These are phyloP conservation scores for Parnassius mnemosyne DNA, from an alignment of 2,888 invertebrate genomes.

Conservation along the genomic window DNA sequence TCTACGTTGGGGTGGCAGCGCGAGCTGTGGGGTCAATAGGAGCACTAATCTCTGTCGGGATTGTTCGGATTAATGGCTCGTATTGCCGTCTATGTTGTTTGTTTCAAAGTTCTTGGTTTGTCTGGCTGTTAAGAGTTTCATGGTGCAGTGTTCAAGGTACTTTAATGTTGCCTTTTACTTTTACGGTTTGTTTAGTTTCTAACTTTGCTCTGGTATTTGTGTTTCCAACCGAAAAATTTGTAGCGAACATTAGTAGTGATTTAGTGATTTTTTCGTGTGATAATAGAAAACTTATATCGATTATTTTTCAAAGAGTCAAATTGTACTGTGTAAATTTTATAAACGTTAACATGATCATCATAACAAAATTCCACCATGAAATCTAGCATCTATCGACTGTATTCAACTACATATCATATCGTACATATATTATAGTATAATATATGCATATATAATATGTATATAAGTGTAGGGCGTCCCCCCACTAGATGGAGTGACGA, in stretches of 20 bases:
- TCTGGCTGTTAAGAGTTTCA: constrained; percentile 60
- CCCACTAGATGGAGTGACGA: too few relatives aligned
- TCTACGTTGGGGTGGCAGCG: constrained; percentile 56
- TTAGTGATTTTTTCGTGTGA: too few relatives aligned
- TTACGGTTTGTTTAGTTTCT: constrained; percentile 30
- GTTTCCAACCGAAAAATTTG: constrained; percentile 7
- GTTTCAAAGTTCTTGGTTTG: constrained; percentile 61
- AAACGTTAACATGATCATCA: too few relatives aligned
- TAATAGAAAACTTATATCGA: too few relatives aligned
- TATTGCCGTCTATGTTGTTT: constrained; percentile 73
- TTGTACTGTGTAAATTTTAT: too few relatives aligned
- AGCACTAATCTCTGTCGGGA: constrained; percentile 74
- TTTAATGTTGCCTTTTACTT: constrained; percentile 38
- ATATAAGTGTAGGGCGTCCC: too few relatives aligned
- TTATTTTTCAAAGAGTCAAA: too few relatives aligned
- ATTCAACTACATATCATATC: too few relatives aligned
- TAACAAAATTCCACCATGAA: too few relatives aligned
- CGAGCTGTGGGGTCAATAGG: constrained; percentile 59
- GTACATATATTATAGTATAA: too few relatives aligned
- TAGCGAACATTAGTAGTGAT: neutral
- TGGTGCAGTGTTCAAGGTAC: constrained; percentile 44
- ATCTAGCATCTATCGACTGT: too few relatives aligned
- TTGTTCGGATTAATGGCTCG: constrained; percentile 76
- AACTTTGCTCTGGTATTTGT: constrained; percentile 24
- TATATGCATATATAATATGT: too few relatives aligned